Conservation (phyloP, 1,140 invertebrate genomes). For the Lepidotrigona ventralis region DNA sequence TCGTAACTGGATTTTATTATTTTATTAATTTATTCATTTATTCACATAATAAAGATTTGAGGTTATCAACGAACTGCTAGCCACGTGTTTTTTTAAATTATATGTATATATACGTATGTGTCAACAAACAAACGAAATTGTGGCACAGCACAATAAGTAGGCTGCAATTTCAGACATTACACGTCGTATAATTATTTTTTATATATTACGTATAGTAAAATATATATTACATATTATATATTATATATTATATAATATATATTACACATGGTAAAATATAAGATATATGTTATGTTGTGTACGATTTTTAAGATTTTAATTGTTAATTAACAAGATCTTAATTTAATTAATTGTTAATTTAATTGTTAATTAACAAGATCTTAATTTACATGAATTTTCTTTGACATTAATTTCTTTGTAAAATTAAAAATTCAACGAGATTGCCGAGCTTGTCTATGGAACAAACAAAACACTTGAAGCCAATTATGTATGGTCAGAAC, state of each 20-base stretch:
- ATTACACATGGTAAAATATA: too few relatives aligned
- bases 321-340: not conserved
- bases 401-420: not conserved
- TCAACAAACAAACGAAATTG: conserved; percentile 7
- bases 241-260: too few relatives aligned
- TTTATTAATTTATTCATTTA: not conserved
- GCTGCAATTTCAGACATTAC: conserved; percentile 21
- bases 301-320: not conserved
- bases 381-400: not conserved
- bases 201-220: not conserved
- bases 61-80: not conserved
- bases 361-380: not conserved
- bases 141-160: too few relatives aligned
- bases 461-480: conserved; percentile 78
- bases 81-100: not conserved
- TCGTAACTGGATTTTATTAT: not conserved
- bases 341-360: too few relatives aligned
- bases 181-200: not conserved
- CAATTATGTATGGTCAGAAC: conserved; percentile 74
- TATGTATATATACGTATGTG: not conserved
- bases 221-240: not conserved
- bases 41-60: not conserved
- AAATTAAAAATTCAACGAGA: conserved; percentile 5
- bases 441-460: conserved; percentile 67
- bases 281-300: not conserved